Evolutionary conservation across 2,888 invertebrate species (phyloP), one percentile per base, ranked within the genome.

Genomic region (Caenorhabditis imperialis): DNA sequence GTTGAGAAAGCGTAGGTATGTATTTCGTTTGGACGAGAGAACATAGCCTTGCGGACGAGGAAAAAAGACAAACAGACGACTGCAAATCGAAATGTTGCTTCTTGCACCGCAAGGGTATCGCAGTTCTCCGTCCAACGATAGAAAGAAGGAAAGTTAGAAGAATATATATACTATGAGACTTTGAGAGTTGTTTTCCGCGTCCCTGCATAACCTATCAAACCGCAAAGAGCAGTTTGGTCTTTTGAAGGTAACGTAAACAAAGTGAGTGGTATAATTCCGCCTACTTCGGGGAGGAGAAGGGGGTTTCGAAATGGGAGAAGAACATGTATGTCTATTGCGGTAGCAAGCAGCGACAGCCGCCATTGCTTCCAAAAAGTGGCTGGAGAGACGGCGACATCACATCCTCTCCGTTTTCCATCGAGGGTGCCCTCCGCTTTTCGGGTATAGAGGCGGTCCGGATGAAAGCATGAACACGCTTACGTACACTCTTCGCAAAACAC

Each of bases 401-500:
- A 7, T 35, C 60, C 30, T 45, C 54, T 54, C 54, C 54, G 63
- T 63, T 45, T 61, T 61, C 51, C 23, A 44, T 62, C 37, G 40
- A 20, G 37, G 22, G 47, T 55, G 48, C 55, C 65, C 47, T 65
- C 53, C 47, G 45, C 63, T 54, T 63, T 51, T 55, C 54, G 38
- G 53, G 38, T 18, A 62, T 54, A 54, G 47, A 51, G 44, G 61
- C 42, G 40, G 33, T 14, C 60, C 37, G 45, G 51, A 61, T 42
- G 61, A 16, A 63, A 23, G 53, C 54, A 63, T 53, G 63, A 65
- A 65, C 65, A 55, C 48, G 55, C 63, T 63, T 47, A 47, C 54
- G 54, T 63, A 63, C 63, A 47, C 54, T 54, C 54, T 63, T 63
- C 47, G 16, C 47, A 63, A 54, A 63, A 63, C 54, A 48, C 65